phyloP scores from a whole-genome alignment of 2,113 vertebrate genomes.

The Halichoeres trimaculatus region DNA sequence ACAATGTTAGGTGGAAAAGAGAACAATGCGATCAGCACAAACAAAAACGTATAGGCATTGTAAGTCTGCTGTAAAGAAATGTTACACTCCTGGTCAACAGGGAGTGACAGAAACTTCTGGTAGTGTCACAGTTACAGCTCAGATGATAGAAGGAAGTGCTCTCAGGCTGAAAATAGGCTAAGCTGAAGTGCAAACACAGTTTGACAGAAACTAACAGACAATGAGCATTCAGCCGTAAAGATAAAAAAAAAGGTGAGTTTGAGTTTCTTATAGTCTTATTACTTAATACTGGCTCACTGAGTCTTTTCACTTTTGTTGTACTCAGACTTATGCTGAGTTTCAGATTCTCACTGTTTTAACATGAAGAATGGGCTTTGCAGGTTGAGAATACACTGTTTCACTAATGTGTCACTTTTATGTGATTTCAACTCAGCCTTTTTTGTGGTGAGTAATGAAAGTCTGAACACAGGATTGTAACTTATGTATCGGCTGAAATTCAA shows the following conservation, averaged over 20 bases:
- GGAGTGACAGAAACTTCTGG: slow-evolving; percentile 44
- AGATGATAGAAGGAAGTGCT: slow-evolving; percentile 76
- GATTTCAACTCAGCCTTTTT: neutral
- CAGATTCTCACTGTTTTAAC: neutral
- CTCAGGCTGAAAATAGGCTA: slow-evolving; percentile 70
- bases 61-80: slow-evolving; percentile 40
- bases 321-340: neutral
- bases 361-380: neutral
- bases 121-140: slow-evolving; percentile 45
- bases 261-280: slow-evolving; percentile 12
- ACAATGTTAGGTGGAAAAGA: slow-evolving; percentile 55
- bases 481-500: too few species aligned
- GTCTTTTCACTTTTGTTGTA: neutral
- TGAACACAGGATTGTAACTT: too few species aligned
- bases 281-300: neutral
- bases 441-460: too few species aligned
- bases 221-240: slow-evolving; percentile 28
- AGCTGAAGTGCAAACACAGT: slow-evolving; percentile 46
- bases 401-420: neutral
- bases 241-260: slow-evolving; percentile 39
- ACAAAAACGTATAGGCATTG: slow-evolving; percentile 16
- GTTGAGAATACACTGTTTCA: neutral
- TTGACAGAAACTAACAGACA: slow-evolving; percentile 32
- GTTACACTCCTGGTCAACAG: slow-evolving; percentile 21
- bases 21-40: slow-evolving; percentile 45